A percentile compares a stretch with the other conserved stretches of the same genome.
phyloP scores from a whole-genome alignment of 2,888 invertebrate species.

The Leptinotarsa tumamoca region DNA sequence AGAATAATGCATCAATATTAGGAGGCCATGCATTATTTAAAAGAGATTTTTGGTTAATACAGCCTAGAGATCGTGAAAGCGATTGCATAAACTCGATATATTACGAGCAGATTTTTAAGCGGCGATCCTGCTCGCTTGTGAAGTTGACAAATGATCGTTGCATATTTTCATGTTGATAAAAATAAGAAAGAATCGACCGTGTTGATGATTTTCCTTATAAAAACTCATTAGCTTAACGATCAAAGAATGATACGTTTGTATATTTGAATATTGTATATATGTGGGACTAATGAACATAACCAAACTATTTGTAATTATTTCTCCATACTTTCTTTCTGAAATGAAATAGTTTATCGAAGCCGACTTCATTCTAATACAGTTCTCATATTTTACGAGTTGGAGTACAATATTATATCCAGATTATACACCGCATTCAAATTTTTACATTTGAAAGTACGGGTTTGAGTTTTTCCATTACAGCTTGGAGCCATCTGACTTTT shows the following conservation, averaged over 20 bases:
- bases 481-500: too few relatives aligned
- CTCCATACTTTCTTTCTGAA: too few relatives aligned
- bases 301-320: too few relatives aligned
- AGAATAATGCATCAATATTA: conserved; percentile 40
- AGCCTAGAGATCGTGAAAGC: conserved; percentile 2
- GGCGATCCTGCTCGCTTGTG: background rate
- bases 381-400: too few relatives aligned
- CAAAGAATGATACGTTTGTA: background rate
- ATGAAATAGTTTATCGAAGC: too few relatives aligned
- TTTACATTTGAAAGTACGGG: too few relatives aligned
- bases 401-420: too few relatives aligned
- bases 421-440: too few relatives aligned
- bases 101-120: conserved; percentile 6
- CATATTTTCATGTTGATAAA: conserved; percentile 2
- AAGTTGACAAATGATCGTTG: conserved; percentile 13
- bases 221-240: conserved; percentile 11
- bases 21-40: conserved; percentile 20
- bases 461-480: too few relatives aligned
- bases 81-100: conserved; percentile 18
- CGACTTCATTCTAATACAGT: too few relatives aligned
- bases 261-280: background rate
- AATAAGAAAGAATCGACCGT: background rate
- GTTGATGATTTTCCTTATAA: background rate
- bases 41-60: conserved; percentile 18
- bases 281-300: background rate